Conservation (phyloP, 2,888 invertebrate species). For the Holacanthella duospinosa region DNA sequence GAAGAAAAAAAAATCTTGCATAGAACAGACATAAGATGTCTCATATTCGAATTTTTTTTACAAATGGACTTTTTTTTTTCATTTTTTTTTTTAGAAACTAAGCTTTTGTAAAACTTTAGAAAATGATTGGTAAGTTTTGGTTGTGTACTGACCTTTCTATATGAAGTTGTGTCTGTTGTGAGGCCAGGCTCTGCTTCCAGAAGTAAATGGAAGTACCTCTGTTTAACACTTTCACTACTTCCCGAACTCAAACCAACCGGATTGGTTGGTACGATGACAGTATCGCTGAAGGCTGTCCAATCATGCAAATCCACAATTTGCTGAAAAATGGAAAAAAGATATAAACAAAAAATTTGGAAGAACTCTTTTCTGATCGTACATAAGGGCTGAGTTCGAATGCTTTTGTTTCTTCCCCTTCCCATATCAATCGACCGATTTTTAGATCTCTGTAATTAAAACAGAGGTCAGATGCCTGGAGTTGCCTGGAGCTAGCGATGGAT, state of each 20-base stretch:
- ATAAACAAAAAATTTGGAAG: not conserved
- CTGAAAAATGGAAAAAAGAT: constrained; percentile 12
- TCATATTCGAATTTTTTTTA: too few species aligned
- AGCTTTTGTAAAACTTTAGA: too few species aligned
- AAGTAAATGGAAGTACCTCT: constrained; percentile 23
- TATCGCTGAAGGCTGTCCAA: constrained; percentile 30
- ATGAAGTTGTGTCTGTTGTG: too few species aligned
- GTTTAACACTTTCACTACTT: constrained; percentile 3
- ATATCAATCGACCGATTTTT: constrained; percentile 54
- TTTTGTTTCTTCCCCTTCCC: constrained; percentile 47
- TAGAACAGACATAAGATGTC: too few species aligned
- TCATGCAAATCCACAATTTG: constrained; percentile 35
- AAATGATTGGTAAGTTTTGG: too few species aligned
- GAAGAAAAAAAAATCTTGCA: constrained; percentile 5
- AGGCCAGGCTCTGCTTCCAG: constrained; percentile 33
- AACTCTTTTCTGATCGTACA: constrained; percentile 41
- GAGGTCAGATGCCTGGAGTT: constrained; percentile 11
- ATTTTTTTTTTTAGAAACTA: not conserved
- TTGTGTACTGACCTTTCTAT: too few species aligned
- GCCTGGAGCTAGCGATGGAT: not conserved
- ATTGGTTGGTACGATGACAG: too few species aligned
- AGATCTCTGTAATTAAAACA: constrained; percentile 38
- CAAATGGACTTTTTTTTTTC: too few species aligned
- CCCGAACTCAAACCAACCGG: not conserved
- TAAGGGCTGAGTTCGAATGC: constrained; percentile 51